phyloP scores from a whole-genome alignment of 2,888 invertebrate species.

The Heterodera filipjevi region DNA sequence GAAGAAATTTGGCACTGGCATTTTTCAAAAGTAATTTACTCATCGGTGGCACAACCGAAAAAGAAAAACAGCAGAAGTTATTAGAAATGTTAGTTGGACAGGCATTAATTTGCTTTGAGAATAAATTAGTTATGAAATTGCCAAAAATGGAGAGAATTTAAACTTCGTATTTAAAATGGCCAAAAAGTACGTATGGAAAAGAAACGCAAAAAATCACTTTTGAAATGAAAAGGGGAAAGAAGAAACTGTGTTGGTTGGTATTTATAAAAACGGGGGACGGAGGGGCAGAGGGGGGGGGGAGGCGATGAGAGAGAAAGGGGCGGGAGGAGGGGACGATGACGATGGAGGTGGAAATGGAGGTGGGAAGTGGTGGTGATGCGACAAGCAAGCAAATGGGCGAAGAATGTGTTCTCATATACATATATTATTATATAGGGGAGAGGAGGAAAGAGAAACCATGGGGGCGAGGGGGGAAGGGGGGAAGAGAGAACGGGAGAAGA shows the following conservation, averaged over 20 bases:
- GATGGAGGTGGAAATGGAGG: background rate
- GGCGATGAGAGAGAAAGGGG: background rate
- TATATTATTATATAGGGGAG: background rate
- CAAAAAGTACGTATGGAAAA: too few relatives aligned
- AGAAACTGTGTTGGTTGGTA: background rate
- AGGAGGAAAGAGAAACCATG: background rate
- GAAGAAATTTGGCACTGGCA: too few relatives aligned
- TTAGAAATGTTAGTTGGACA: too few relatives aligned
- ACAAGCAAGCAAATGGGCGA: slow-evolving; percentile 1
- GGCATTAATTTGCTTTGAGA: too few relatives aligned
- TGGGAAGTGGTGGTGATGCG: background rate
- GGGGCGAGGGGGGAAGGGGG: background rate
- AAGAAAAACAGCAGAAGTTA: too few relatives aligned
- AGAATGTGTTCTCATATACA: background rate
- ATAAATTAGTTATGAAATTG: too few relatives aligned
- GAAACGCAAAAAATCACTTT: background rate
- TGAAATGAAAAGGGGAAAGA: background rate
- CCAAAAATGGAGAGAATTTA: too few relatives aligned
- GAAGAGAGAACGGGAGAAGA: background rate
- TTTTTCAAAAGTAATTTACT: too few relatives aligned
- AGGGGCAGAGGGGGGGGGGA: too few relatives aligned
- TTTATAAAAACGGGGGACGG: background rate
- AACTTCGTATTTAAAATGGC: too few relatives aligned
- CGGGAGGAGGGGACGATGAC: background rate
- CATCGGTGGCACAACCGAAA: too few relatives aligned